Evolutionary conservation across 2,113 vertebrate species (phyloP), one percentile per base, ranked within the genome.

Genomic region (Sapayoa aenigma): DNA sequence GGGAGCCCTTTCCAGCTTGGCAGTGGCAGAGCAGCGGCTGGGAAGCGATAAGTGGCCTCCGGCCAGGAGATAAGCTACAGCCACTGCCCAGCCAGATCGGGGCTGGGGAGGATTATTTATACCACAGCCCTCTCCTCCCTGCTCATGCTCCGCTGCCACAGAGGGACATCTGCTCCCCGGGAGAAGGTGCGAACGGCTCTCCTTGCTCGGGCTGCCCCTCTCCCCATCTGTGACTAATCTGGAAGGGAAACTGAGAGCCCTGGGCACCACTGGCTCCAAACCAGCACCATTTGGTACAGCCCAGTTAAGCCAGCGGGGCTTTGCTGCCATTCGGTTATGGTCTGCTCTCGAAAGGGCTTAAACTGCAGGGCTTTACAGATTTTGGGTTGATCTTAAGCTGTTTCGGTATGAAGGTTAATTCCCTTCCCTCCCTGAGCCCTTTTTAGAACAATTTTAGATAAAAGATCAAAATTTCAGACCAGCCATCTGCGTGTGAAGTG

Each of bases 1-100:
- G 1, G 9, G 69, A 73, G 79, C 56, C 68, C 73, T 62, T 52
- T 21, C 0, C 19, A 56, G 58, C 62, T 44, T 75, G 95, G 93
- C 88, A 83, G 68, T 6, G 1, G 75, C 39, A 55, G 15, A 66
- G 56, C 73, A 37, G 78, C 2, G 37, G 21, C 78, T 1, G 8
- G 55, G 65, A 78, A 83, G 76, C 0, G 18, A 12, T 67, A 31
- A 35, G 62, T n/a, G 92, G 90, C 79, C 44, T 5, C 30, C n/a
- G 77, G 93, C 86, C 92, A 94, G 81, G 22, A 94, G 93, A 94
- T 96, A 96, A 96, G 44, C 89, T 35, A 78, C 78, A 62, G 80
- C 50, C 25, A 2, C 73, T 35, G 76, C 52, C 50, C 22, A 21
- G 69, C 21, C 76, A 37, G 28, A 14, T 0, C 3, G 4, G 33